Evolutionary conservation across 1,140 invertebrate species (phyloP), one percentile per base, ranked within the genome.

Genomic region (Drosophila subobscura): DNA sequence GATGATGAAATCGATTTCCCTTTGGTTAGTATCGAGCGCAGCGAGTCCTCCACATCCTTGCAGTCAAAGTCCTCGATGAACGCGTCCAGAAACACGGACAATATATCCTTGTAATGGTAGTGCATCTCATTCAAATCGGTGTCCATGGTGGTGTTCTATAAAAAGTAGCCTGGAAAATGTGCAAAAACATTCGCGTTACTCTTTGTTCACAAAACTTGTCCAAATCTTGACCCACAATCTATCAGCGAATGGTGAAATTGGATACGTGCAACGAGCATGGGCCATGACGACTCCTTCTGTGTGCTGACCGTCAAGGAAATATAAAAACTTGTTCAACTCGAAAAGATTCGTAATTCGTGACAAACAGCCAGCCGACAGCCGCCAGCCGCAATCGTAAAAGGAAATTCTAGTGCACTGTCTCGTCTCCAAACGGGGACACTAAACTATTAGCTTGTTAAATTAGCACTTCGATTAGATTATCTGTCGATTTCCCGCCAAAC

Each of bases 1-100:
- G 1, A 81, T 10, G 2, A 85, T 77, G 8, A 22, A 10, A 33
- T 77, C 77, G 7, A 86, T 75, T 20, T 81, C 73, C 6, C 73
- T 54, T 53, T 66, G 6, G 46, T 37, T 0, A 85, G 41, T n/a
- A 86, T 51, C 0, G 0, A 16, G 2, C 49, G 25, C 7, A 86
- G 45, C 14, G 2, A 37, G 0, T 66, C 45, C 42, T 80, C 50
- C 2, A 74, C 74, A 66, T 85, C 81, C 16, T 52, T 59, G 40
- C 73, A 71, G 10, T 85, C 80, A 3, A 86, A 85, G 33, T 85
- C 64, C 12, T 60, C 47, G 6, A 53, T 45, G 10, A 85, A 85
- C 4, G 57, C 0, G 3, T 44, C 27, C 12, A 45, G 22, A 51
- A 77, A 86, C 1, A 86, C 73, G 0, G n/a, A 27, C 2, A 85